phyloP scores from a whole-genome alignment of 2,113 vertebrate genomes.

The Scomber japonicus region DNA sequence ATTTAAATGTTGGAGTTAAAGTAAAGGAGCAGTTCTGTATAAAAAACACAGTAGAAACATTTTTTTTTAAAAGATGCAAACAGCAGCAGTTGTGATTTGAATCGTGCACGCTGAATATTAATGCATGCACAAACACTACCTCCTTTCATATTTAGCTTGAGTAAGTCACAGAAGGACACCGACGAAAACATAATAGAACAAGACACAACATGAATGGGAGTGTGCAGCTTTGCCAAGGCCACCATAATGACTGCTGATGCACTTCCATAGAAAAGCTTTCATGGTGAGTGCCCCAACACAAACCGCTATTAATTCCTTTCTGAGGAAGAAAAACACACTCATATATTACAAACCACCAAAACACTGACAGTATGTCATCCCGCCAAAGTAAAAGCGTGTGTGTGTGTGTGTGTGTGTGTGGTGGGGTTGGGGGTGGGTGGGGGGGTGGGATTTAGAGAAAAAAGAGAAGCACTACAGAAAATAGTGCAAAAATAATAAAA shows the following conservation, averaged over 20 bases:
- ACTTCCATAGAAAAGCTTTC: constrained; percentile 45
- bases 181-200: constrained; percentile 13
- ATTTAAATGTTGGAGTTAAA: background rate
- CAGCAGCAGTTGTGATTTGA: background rate
- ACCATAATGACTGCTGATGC: constrained; percentile 16
- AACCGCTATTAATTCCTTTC: constrained; percentile 24
- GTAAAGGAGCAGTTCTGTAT: too few relatives aligned
- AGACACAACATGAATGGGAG: constrained; percentile 45
- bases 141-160: constrained; percentile 39
- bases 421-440: too few relatives aligned
- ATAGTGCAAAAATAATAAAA: too few relatives aligned
- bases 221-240: constrained; percentile 29
- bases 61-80: too few relatives aligned
- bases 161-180: background rate
- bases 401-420: constrained; percentile 1
- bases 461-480: too few relatives aligned
- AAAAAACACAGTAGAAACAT: too few relatives aligned
- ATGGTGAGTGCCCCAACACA: constrained; percentile 30
- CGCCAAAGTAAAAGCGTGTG: background rate
- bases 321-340: background rate
- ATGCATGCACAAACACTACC: constrained; percentile 5
- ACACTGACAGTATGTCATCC: constrained; percentile 6
- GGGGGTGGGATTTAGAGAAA: background rate
- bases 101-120: constrained; percentile 5
- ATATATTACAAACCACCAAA: constrained; percentile 4